These are phyloP conservation scores for Oncorhynchus keta DNA, from an alignment of 2,113 vertebrate genomes.

Conservation along the genomic window DNA sequence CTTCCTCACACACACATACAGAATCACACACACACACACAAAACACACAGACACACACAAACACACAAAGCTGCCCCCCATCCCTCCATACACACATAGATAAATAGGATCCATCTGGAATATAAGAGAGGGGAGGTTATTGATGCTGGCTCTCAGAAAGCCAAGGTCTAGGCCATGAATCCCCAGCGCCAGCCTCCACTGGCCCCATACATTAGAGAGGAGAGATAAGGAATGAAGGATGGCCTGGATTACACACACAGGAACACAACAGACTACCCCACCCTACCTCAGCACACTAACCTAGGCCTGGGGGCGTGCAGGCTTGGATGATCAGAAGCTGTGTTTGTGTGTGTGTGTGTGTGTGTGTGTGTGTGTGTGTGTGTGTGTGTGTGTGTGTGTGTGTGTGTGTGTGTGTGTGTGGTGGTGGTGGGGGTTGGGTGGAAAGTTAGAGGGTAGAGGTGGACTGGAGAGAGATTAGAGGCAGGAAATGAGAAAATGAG, in stretches of 20 bases:
- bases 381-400: background rate
- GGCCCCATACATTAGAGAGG: slow-evolving; percentile 66
- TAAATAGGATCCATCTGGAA: background rate
- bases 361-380: background rate
- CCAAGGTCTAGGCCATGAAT: slow-evolving; percentile 70
- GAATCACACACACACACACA: background rate
- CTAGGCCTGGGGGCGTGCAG: background rate
- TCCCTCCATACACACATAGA: background rate
- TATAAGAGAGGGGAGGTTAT: slow-evolving; percentile 58
- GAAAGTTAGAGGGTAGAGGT: background rate
- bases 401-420: too few species aligned
- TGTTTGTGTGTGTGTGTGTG: background rate
- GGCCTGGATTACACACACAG: slow-evolving; percentile 24
- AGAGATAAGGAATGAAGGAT: slow-evolving; percentile 71
- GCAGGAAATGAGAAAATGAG: background rate
- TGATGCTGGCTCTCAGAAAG: slow-evolving; percentile 73
- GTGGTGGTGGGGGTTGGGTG: background rate
- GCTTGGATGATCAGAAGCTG: background rate
- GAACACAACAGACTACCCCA: background rate
- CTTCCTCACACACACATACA: background rate
- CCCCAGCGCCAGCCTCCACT: slow-evolving; percentile 63
- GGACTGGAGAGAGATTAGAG: background rate
- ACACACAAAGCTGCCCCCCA: too few species aligned
- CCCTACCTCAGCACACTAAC: background rate
- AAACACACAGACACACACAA: background rate